phyloP scores from a whole-genome alignment of 2,113 vertebrate genomes.

The Oreotragus oreotragus region DNA sequence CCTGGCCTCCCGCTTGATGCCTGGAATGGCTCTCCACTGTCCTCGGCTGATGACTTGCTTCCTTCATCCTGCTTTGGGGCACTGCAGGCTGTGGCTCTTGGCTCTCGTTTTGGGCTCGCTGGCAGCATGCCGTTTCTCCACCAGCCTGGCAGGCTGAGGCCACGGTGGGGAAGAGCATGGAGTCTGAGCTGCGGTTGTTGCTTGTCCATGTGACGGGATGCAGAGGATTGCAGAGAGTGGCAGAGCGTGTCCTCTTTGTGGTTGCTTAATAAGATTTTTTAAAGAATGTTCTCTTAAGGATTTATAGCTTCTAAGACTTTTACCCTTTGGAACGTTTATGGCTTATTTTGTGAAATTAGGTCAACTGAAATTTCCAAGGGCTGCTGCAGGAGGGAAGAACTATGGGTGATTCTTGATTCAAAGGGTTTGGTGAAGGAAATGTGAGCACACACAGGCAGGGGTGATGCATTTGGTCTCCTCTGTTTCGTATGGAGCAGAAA shows the following conservation, averaged over 20 bases:
- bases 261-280: neutral
- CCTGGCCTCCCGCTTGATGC: neutral
- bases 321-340: neutral
- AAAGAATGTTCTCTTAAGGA: neutral
- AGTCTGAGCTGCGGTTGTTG: neutral
- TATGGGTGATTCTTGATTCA: neutral
- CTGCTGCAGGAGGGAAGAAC: neutral
- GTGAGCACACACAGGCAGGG: neutral
- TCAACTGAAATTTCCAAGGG: neutral
- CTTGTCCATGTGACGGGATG: neutral
- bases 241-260: neutral
- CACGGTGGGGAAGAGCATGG: rapidly evolving
- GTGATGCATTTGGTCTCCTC: neutral
- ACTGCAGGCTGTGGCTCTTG: neutral
- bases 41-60: rapidly evolving
- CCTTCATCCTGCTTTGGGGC: rapidly evolving
- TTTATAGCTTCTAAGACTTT: neutral
- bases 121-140: rapidly evolving
- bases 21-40: rapidly evolving
- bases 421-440: neutral
- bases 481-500: neutral
- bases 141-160: neutral
- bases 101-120: neutral
- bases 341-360: neutral
- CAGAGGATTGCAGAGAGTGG: neutral